Conservation (phyloP, 1,140 invertebrate species). For the Hylaeus anthracinus region DNA sequence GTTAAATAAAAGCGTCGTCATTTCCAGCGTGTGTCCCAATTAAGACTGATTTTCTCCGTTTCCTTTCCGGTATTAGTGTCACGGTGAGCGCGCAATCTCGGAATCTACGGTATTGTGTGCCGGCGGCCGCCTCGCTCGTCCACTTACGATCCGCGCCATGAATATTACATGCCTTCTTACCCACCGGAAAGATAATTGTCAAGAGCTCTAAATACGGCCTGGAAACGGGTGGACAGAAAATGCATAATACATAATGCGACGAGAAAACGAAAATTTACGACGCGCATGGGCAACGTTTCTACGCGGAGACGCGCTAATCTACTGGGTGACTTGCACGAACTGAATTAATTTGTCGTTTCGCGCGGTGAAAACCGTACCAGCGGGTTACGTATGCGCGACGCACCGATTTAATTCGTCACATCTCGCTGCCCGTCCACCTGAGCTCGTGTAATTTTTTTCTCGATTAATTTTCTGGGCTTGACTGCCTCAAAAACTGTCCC, state of each 20-base stretch:
- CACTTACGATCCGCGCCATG: slow-evolving; percentile 76
- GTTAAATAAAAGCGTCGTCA: slow-evolving; percentile 65
- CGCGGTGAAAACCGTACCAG: slow-evolving; percentile 10
- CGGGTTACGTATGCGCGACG: slow-evolving; percentile 1
- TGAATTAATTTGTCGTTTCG: slow-evolving; percentile 46
- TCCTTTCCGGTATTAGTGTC: slow-evolving; percentile 79
- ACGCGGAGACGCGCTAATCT: slow-evolving; percentile 53
- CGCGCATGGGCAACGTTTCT: slow-evolving; percentile 53
- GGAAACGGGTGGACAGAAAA: slow-evolving; percentile 75
- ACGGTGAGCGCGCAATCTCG: slow-evolving; percentile 80
- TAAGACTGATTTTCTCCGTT: slow-evolving; percentile 78
- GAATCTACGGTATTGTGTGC: slow-evolving; percentile 77
- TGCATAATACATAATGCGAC: slow-evolving; percentile 78
- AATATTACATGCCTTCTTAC: slow-evolving; percentile 80
- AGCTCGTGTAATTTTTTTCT: slow-evolving; percentile 12
- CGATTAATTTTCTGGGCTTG: not conserved
- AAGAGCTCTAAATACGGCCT: slow-evolving; percentile 78
- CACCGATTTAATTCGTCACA: slow-evolving; percentile 22
- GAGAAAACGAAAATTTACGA: slow-evolving; percentile 76
- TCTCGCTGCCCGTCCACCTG: not conserved
- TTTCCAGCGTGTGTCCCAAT: slow-evolving; percentile 75
- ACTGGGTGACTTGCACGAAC: slow-evolving; percentile 22
- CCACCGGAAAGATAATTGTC: slow-evolving; percentile 81
- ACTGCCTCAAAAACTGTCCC: no score
- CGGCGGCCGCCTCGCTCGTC: slow-evolving; percentile 63